Conservation (phyloP, 2,888 invertebrate species). For the Hirtodrosophila histrioides region DNA sequence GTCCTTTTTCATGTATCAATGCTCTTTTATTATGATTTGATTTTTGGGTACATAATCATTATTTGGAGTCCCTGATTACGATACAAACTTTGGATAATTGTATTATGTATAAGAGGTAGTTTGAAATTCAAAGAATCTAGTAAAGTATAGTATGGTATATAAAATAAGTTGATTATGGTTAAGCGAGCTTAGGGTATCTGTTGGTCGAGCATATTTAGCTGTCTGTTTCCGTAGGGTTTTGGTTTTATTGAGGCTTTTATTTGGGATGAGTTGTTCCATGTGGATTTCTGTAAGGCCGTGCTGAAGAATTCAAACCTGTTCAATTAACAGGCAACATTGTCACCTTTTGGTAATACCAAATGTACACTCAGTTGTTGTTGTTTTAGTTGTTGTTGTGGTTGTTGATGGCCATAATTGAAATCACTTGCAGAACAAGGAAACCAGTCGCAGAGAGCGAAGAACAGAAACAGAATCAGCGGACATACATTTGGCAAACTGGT, state of each 20-base stretch:
- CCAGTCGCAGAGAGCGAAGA: background rate
- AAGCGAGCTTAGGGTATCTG: background rate
- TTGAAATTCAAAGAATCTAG: too few species aligned
- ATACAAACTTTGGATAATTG: too few species aligned
- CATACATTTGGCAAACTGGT: conserved; percentile 14
- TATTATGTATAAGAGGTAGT: too few species aligned
- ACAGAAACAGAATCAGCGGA: conserved; percentile 2
- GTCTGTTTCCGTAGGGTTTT: background rate
- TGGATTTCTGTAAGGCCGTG: background rate
- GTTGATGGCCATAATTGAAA: conserved; percentile 32
- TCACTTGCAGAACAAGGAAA: conserved; percentile 41
- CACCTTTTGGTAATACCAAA: conserved; percentile 35
- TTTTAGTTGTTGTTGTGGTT: conserved; percentile 5
- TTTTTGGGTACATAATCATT: too few species aligned
- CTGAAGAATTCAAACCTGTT: conserved; percentile 41
- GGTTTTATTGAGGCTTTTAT: background rate
- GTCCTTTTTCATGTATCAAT: too few species aligned
- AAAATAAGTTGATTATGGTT: too few species aligned
- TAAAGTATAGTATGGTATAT: too few species aligned
- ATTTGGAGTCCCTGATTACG: too few species aligned
- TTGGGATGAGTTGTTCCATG: conserved; percentile 3
- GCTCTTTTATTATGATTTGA: too few species aligned
- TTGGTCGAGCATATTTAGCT: background rate
- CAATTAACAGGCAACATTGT: conserved; percentile 45
- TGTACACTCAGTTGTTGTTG: background rate